These are phyloP conservation scores for Hipposideros armiger DNA, from an alignment of 2,113 vertebrate species.

Conservation along the genomic window DNA sequence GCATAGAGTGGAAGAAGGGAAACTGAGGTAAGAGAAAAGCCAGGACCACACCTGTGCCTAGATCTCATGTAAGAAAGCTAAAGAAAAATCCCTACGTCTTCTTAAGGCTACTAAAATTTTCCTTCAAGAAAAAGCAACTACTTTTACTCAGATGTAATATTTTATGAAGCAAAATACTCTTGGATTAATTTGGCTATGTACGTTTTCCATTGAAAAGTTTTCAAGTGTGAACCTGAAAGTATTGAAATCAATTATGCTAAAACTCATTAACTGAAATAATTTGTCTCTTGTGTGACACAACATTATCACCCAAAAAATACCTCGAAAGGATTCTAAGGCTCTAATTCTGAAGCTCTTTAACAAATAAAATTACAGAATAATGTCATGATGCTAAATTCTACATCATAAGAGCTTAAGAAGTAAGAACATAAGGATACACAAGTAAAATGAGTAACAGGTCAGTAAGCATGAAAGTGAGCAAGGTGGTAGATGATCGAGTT, in stretches of 20 bases:
- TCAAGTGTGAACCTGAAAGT: background rate
- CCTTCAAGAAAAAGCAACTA: background rate
- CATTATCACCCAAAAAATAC: background rate
- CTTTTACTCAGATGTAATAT: conserved; percentile 24
- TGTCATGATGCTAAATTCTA: background rate
- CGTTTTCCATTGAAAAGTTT: background rate
- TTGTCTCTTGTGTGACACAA: background rate
- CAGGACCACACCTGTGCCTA: background rate
- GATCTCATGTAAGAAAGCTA: background rate
- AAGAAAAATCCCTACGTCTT: background rate
- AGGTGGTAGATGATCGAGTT: too few species aligned
- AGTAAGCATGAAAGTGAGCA: background rate
- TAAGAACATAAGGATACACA: background rate
- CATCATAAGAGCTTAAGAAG: background rate
- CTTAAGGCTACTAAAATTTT: background rate
- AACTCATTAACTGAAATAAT: background rate
- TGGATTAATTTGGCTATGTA: background rate
- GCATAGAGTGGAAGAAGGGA: too few species aligned
- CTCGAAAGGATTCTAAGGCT: background rate
- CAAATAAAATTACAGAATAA: background rate
- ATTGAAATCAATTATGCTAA: conserved; percentile 5
- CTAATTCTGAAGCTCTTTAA: background rate
- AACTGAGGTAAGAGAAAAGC: background rate
- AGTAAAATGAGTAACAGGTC: background rate
- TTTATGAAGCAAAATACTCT: background rate